Base-by-base conservation (phyloP, 1,140 invertebrate genomes). In the Drosophila nikananu region DNA sequence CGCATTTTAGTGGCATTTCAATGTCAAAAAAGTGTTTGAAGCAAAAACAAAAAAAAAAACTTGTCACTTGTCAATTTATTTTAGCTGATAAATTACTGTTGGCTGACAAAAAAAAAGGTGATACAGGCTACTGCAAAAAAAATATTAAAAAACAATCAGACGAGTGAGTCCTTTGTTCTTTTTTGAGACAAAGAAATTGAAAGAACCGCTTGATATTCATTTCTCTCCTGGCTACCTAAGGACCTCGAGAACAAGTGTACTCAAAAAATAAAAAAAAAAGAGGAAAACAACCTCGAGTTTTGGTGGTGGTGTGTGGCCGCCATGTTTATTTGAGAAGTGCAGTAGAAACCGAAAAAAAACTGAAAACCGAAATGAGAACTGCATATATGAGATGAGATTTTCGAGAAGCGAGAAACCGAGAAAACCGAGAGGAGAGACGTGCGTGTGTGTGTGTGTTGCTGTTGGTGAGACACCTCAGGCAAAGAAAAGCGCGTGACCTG, bases 321-420 rank as follows among this genome's bases (percentile, higher is more conserved):
- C 72, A 75, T 75, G 59, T 75, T 75, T 75, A 73, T 75, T 75
- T 75, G 71, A 75, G 72, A 57, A 75, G 41, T 75, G 72, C 71
- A 75, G 51, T 71, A 35, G 42, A 63, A 75, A 46, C 71, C 72
- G 42, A 75, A 75, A 74, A 39, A 74, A 30, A n/a, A 44, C n/a
- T 35, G 25, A 63, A 49, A 68, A 68, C 41, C 27, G 10, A 74
- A 54, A 35, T 37, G 72, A 75, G 72, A 75, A 73, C 42, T 74
- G 71, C 55, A 74, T 57, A n/a, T 37, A n/a, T 39, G 54, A 57
- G 35, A 57, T 42, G 71, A 72, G 68, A 74, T 48, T 60, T 72
- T 72, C 10, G 70, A 73, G 67, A 65, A 42, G 48, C 30, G 60
- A 62, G 60, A 35, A 57, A 35, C 15, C 15, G 30, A 62, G 60